Conservation (phyloP, 2,888 invertebrate genomes). For the Coremacera marginata region DNA sequence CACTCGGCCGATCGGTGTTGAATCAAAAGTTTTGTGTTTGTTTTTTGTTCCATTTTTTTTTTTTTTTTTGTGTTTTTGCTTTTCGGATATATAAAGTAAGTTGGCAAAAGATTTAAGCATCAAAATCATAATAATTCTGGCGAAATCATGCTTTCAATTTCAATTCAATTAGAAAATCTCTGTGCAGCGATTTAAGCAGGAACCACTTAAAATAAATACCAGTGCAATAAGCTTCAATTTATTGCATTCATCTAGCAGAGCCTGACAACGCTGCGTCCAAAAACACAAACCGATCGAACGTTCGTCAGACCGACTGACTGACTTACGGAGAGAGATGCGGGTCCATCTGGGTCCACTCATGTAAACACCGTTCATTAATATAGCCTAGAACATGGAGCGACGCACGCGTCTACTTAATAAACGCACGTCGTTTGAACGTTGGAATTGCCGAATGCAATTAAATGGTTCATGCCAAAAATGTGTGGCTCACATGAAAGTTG, state of each 20-base stretch:
- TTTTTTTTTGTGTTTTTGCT: no score
- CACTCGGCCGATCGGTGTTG: not conserved
- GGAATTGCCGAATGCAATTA: conserved; percentile 21
- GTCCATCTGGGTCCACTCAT: conserved; percentile 18
- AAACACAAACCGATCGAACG: not conserved
- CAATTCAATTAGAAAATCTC: not conserved
- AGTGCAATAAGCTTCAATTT: not conserved
- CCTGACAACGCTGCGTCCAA: not conserved
- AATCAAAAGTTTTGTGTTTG: not conserved
- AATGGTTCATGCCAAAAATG: conserved; percentile 4
- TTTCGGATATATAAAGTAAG: no score
- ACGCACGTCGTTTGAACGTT: conserved; percentile 1
- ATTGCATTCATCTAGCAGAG: not conserved
- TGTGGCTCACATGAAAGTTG: conserved; percentile 7
- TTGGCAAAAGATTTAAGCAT: not conserved
- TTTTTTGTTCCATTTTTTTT: no score
- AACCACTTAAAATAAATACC: conserved; percentile 1
- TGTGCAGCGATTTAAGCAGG: not conserved
- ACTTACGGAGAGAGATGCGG: not conserved
- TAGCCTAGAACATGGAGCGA: conserved; percentile 19
- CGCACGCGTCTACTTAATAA: conserved; percentile 37
- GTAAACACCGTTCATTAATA: conserved; percentile 30
- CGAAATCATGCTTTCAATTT: conserved; percentile 8
- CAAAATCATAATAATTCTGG: not conserved
- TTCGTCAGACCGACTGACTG: not conserved